Evolutionary conservation across 2,888 invertebrate species (phyloP), one percentile per base, ranked within the genome.

Genomic region (Hermodice carunculata): DNA sequence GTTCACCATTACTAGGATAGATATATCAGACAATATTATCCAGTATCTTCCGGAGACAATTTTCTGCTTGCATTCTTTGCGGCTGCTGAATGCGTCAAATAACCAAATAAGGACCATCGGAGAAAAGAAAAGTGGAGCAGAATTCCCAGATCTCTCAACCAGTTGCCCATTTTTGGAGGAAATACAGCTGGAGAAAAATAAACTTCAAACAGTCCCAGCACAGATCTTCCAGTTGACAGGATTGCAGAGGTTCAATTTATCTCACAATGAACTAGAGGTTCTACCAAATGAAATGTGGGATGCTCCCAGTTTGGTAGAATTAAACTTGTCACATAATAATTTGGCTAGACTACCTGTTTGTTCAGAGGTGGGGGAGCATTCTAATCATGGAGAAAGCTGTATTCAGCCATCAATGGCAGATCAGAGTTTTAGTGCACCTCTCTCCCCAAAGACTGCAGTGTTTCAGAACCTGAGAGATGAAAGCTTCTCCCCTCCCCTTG

Each of bases 1-100:
- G n/a, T 93, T 92, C 79, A 96, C 97, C 0, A 92, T 99, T 64
- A 99, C 98, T 0, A 89, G 97, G 42, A 88, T 98, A 29, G 98
- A 99, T 85, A 89, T 98, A 44, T 96, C 97, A 6, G 92, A 92
- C 82, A 99, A 98, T 86, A 91, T 92, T 64, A 89, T 99, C 54
- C 89, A 91, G 0, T 88, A 90, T 29, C 85, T 98, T 74, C 98
- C 98, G 0, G 86, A 91, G 0, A 91, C 92, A 62, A 88, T 98
- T 52, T 96, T 98, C 84, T 91, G 92, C 43, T 69, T 84, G 32
- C 80, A 79, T 4, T 92, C 93, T 32, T 86, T 98, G 60, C 94
- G 95, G 79, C 95, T 96, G 80, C 86, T 98, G 31, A 95, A 94
- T 80, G 84, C 96, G 19, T 94, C 95, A 88, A 66, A 76, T 44